Conservation (phyloP, 1,140 invertebrate genomes). For the Heliconius hermathena region DNA sequence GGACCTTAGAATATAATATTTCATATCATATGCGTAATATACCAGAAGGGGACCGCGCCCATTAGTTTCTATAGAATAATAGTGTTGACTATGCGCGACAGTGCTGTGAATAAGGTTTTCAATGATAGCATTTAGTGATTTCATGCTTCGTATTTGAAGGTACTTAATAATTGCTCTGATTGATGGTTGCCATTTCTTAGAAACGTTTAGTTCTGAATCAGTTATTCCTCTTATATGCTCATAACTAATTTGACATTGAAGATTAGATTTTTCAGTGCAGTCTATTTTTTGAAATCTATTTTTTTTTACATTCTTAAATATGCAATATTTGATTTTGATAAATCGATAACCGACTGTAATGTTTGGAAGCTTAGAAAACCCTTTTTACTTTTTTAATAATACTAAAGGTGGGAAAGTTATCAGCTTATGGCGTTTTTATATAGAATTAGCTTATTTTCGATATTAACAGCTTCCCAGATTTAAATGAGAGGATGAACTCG, state of each 20-base stretch:
- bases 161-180: neutral
- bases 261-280: neutral
- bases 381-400: neutral
- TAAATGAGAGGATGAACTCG: neutral
- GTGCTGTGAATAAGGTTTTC: neutral
- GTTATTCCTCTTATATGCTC: neutral
- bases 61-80: slow-evolving; percentile 17
- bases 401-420: neutral
- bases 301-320: no score
- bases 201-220: slow-evolving; percentile 7
- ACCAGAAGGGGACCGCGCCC: neutral
- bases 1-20: neutral
- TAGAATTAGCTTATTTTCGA: no score
- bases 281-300: neutral
- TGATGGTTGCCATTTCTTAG: slow-evolving; percentile 12
- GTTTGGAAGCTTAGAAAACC: no score
- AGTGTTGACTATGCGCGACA: slow-evolving; percentile 14
- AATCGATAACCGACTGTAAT: no score
- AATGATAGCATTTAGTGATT: slow-evolving; percentile 31
- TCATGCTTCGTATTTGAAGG: slow-evolving; percentile 24
- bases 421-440: neutral
- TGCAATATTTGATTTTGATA: no score
- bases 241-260: neutral
- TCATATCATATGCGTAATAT: neutral
- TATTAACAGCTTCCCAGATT: neutral